Evolutionary conservation across 1,140 invertebrate species (phyloP), one percentile per base, ranked within the genome.

Genomic region (Camponotus vicinus): DNA sequence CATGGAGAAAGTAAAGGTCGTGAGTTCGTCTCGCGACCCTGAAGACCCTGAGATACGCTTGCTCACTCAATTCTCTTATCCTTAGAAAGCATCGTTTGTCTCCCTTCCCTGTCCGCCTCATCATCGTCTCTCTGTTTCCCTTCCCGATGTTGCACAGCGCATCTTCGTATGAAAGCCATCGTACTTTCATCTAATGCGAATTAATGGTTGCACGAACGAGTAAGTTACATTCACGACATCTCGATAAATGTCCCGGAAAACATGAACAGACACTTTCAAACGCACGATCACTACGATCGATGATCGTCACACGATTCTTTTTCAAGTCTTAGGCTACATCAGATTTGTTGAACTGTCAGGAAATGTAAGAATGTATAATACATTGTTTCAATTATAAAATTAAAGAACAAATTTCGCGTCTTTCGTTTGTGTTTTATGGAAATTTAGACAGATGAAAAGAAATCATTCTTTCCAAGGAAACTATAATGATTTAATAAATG

Each of bases 1-100:
- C 61, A 42, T 63, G 79, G 92, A 89, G 92, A 93, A 93, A 93
- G 92, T 93, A 92, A 93, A 92, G 91, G 90, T 91, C 90, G 86
- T 80, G 91, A 82, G 87, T 86, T 89, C 76, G 88, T 91, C 87
- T 90, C 70, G 84, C 86, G 92, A 93, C 92, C 91, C 89, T 87
- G 84, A 59, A 18, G 88, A 89, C 88, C 89, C 85, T 75, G 85
- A 83, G 86, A 85, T 86, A 52, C 66, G 69, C 52, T 27, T 52
- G 49, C 57, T 89, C 79, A 63, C 84, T 89, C 86, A 76, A 86
- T 79, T 88, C 88, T 88, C 75, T 90, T 92, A 92, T 92, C 91
- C 91, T 70, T 92, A 92, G 91, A 92, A 92, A 92, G 91, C 86
- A 92, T 92, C 91, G 86, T 87, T 27, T 63, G 37, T 27, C 21